A percentile compares a stretch with the other conserved stretches of the same genome.
Conservation (phyloP, 1,140 invertebrate genomes). For the Ectropis grisescens region DNA sequence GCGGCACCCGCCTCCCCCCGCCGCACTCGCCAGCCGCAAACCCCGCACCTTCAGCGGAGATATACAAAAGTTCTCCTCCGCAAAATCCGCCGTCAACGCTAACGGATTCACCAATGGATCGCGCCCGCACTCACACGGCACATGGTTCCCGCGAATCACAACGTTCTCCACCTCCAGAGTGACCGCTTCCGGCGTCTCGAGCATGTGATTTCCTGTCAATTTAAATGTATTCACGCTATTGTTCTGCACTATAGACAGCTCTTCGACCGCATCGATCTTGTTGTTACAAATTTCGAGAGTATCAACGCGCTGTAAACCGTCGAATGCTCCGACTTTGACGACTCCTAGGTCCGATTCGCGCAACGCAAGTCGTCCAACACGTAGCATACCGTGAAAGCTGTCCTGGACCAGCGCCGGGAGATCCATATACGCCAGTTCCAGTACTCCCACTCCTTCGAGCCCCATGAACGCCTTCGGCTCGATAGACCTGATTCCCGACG, state of each 20-base stretch:
- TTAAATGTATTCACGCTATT: conserved; percentile 78
- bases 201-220: conserved; percentile 84
- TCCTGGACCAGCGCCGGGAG: conserved; percentile 75
- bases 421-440: conserved; percentile 88
- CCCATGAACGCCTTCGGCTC: conserved; percentile 85
- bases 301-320: conserved; percentile 77
- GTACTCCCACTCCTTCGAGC: conserved; percentile 80
- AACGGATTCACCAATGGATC: conserved; percentile 80
- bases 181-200: conserved; percentile 78
- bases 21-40: conserved; percentile 77
- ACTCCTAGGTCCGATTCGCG: conserved; percentile 85
- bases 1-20: conserved; percentile 73
- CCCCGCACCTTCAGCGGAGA: conserved; percentile 86
- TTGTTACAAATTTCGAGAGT: conserved; percentile 83
- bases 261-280: conserved; percentile 85
- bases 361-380: conserved; percentile 80
- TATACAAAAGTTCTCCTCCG: conserved; percentile 85
- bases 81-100: conserved; percentile 79
- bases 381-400: conserved; percentile 82
- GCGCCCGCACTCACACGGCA: conserved; percentile 87
- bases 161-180: conserved; percentile 77
- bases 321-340: conserved; percentile 79
- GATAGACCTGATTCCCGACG: conserved; percentile 80
- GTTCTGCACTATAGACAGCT: conserved; percentile 76
- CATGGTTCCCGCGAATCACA: conserved; percentile 81